Evolutionary conservation across 1,140 invertebrate species (phyloP).

Genomic region (Antheraea pernyi): DNA sequence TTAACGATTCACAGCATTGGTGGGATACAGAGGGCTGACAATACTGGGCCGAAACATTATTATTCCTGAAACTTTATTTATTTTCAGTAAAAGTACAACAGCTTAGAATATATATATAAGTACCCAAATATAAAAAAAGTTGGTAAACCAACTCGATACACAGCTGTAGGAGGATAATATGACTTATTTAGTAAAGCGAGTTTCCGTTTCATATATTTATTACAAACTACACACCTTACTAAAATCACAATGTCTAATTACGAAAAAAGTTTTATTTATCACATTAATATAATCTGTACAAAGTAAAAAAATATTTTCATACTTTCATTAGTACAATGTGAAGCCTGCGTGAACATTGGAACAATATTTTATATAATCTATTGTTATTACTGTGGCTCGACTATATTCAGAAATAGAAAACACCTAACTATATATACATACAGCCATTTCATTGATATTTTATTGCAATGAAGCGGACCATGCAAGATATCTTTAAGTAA

Average conservation of each 20-base stretch:
- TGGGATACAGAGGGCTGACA: slow-evolving; percentile 73
- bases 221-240: slow-evolving; percentile 73
- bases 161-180: slow-evolving; percentile 53
- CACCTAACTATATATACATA: slow-evolving; percentile 16
- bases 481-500: slow-evolving; percentile 20
- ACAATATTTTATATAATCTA: slow-evolving; percentile 27
- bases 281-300: slow-evolving; percentile 74
- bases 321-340: slow-evolving; percentile 65
- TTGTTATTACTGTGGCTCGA: slow-evolving; percentile 18
- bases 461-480: slow-evolving; percentile 32
- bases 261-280: slow-evolving; percentile 73
- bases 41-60: slow-evolving; percentile 55
- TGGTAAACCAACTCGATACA: slow-evolving; percentile 67
- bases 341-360: slow-evolving; percentile 57
- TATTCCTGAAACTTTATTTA: slow-evolving; percentile 38
- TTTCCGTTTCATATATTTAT: slow-evolving; percentile 49
- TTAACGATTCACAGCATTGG: slow-evolving; percentile 78
- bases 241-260: slow-evolving; percentile 75
- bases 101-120: slow-evolving; percentile 65
- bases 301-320: slow-evolving; percentile 76
- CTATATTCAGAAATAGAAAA: slow-evolving; percentile 16
- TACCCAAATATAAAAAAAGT: slow-evolving; percentile 72
- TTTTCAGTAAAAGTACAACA: slow-evolving; percentile 70
- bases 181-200: slow-evolving; percentile 72
- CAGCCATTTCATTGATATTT: no score